Percentiles rank a stretch among this genome's conserved stretches.
Conservation (phyloP, 1,140 invertebrate species). For the Amphibalanus amphitrite region DNA sequence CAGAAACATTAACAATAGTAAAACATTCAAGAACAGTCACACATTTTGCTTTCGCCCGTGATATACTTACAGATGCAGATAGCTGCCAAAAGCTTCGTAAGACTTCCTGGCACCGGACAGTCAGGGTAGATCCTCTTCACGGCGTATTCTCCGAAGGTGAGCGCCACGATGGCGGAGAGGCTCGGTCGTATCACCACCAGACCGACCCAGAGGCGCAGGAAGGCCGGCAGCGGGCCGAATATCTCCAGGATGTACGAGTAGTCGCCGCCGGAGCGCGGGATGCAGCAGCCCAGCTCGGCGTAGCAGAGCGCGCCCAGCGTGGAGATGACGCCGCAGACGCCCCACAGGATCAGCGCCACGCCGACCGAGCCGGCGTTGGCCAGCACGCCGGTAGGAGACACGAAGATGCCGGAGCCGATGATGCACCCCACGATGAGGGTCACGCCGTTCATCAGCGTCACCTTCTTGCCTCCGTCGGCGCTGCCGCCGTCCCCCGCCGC, state of each 20-base stretch:
- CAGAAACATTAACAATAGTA: too few species aligned
- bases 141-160: slow-evolving; percentile 80
- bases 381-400: slow-evolving; percentile 41
- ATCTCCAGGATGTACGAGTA: slow-evolving; percentile 82
- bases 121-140: slow-evolving; percentile 60
- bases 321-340: slow-evolving; percentile 40
- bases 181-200: slow-evolving; percentile 50
- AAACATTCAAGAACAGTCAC: too few species aligned
- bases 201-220: slow-evolving; percentile 77
- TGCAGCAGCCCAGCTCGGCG: slow-evolving; percentile 27
- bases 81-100: slow-evolving; percentile 47
- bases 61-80: slow-evolving; percentile 54
- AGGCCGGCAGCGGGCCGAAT: slow-evolving; percentile 81
- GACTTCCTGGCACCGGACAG: slow-evolving; percentile 47
- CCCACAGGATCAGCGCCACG: slow-evolving; percentile 25
- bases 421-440: slow-evolving; percentile 64
- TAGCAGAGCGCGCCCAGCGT: slow-evolving; percentile 49
- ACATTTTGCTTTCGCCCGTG: too few species aligned
- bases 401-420: slow-evolving; percentile 66
- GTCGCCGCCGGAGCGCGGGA: slow-evolving; percentile 75
- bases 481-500: slow-evolving; percentile 18
- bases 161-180: slow-evolving; percentile 73
- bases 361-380: slow-evolving; percentile 23
- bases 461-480: slow-evolving; percentile 36
- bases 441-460: slow-evolving; percentile 67